Conservation (phyloP, 2,888 invertebrate species). For the Athalia rosae region DNA sequence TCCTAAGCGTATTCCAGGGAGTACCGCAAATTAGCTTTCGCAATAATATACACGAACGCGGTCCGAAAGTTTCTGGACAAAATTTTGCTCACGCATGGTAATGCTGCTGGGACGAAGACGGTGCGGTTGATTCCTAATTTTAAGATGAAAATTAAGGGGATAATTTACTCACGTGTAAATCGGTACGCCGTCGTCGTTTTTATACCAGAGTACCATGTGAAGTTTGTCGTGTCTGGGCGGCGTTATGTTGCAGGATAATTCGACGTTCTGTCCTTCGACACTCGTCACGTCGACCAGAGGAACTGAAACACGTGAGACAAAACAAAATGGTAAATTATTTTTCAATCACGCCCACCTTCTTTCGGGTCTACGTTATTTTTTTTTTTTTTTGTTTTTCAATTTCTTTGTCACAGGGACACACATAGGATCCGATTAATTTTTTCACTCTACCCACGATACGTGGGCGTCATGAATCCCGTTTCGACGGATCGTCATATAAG, state of each 20-base stretch:
- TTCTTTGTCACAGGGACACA: not conserved
- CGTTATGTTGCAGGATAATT: conserved; percentile 90
- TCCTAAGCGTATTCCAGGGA: no score
- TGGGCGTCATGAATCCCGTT: no score
- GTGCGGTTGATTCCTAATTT: not conserved
- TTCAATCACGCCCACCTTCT: not conserved
- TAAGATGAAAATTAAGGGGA: not conserved
- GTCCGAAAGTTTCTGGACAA: no score
- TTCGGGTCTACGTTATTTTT: conserved; percentile 5
- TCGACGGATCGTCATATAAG: no score
- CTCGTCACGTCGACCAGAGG: conserved; percentile 89
- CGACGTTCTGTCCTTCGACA: conserved; percentile 90
- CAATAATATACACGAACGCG: no score
- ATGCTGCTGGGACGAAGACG: no score
- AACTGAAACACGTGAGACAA: conserved; percentile 75
- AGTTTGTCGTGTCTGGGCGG: conserved; percentile 89
- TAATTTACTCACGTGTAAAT: conserved; percentile 84
- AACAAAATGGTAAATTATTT: not conserved
- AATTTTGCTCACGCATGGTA: no score
- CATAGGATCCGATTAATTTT: not conserved
- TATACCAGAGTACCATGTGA: conserved; percentile 95
- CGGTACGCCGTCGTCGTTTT: conserved; percentile 90
- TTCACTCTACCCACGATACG: not conserved
- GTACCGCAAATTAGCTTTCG: no score
- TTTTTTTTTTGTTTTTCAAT: not conserved